Conservation (phyloP, 2,797 vertebrate species). For the Chelonia mydas region DNA sequence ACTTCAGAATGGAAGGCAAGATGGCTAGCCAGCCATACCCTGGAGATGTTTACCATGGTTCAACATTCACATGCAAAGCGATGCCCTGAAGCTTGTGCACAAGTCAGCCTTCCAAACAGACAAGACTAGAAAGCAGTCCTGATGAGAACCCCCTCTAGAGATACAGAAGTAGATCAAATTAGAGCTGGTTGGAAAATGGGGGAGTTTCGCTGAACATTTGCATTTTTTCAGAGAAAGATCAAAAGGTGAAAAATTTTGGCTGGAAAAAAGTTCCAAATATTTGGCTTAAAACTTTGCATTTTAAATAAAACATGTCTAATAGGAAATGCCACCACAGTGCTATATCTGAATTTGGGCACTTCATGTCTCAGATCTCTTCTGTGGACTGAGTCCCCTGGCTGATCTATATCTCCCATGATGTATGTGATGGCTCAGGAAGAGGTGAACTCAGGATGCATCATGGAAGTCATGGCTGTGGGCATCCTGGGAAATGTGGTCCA, state of each 20-base stretch:
- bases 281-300: not conserved
- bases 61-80: not conserved
- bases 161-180: accelerated
- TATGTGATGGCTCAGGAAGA: not conserved
- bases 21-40: accelerated
- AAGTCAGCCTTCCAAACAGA: not conserved
- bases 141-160: not conserved
- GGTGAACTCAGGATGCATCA: not conserved
- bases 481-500: not conserved
- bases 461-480: not conserved
- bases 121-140: accelerated
- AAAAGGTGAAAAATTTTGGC: not conserved
- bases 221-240: not conserved
- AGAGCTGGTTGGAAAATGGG: accelerated
- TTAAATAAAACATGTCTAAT: no score
- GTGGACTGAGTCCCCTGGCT: not conserved
- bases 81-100: not conserved
- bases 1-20: not conserved
- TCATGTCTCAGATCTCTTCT: not conserved
- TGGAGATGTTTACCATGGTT: not conserved
- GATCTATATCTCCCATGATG: not conserved
- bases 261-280: not conserved
- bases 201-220: not conserved
- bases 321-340: not conserved
- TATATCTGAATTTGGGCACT: not conserved